phyloP scores from a whole-genome alignment of 2,113 vertebrate genomes.

The Antigone vipio region DNA sequence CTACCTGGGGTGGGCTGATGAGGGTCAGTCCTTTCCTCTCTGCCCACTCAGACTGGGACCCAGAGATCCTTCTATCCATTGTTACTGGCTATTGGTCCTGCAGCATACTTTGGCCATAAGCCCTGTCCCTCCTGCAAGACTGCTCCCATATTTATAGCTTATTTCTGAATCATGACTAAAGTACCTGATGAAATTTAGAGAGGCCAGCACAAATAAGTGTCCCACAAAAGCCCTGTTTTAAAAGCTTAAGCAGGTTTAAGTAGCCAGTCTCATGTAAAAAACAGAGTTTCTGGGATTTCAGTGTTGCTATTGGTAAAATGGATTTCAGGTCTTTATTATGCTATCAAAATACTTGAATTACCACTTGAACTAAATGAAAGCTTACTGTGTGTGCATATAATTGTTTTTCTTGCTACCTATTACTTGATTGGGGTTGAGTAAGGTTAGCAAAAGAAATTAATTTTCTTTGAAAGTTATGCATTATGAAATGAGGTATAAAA shows the following conservation, averaged over 20 bases:
- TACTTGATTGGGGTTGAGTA: constrained; percentile 61
- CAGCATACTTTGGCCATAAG: not conserved
- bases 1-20: not conserved
- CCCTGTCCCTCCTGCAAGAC: not conserved
- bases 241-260: not conserved
- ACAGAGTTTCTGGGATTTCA: not conserved
- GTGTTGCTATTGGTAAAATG: not conserved
- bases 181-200: not conserved
- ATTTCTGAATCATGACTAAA: not conserved
- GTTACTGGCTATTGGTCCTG: rapidly evolving
- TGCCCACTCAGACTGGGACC: not conserved
- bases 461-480: constrained; percentile 73
- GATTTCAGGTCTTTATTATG: not conserved
- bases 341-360: constrained; percentile 29
- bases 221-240: not conserved
- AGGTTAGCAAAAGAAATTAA: constrained; percentile 68
- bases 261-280: not conserved
- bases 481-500: constrained; percentile 70
- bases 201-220: not conserved
- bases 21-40: not conserved
- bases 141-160: not conserved
- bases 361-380: constrained; percentile 51
- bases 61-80: not conserved
- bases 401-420: constrained; percentile 59
- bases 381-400: constrained; percentile 36